These are phyloP conservation scores for Rhabditoides inermis DNA, from an alignment of 2,888 invertebrate genomes.

Conservation along the genomic window DNA sequence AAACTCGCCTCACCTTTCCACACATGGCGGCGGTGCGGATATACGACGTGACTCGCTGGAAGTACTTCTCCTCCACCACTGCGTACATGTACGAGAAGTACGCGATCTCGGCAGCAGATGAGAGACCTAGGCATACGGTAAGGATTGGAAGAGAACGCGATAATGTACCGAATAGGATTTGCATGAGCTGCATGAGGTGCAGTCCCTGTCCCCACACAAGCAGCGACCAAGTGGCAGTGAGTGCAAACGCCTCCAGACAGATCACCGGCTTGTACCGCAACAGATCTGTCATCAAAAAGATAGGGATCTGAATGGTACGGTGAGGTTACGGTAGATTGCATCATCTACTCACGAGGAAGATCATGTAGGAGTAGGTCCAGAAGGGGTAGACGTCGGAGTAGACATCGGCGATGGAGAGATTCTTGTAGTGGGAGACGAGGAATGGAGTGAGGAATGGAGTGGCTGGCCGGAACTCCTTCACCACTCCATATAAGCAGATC, in stretches of 20 bases:
- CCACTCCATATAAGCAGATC: constrained; percentile 52
- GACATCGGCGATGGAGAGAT: constrained; percentile 55
- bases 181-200: constrained; percentile 63
- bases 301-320: constrained; percentile 34
- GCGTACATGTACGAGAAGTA: constrained; percentile 89
- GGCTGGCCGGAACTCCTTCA: constrained; percentile 53
- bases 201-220: constrained; percentile 69
- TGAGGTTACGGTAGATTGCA: neutral
- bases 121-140: constrained; percentile 61
- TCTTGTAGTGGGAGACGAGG: constrained; percentile 49
- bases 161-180: constrained; percentile 31
- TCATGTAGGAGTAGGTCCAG: constrained; percentile 75
- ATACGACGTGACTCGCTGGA: no score
- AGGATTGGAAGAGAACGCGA: neutral
- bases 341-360: constrained; percentile 30
- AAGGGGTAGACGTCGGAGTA: constrained; percentile 75
- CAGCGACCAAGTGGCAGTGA: constrained; percentile 68
- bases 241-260: constrained; percentile 69
- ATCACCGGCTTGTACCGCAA: constrained; percentile 78
- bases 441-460: constrained; percentile 54
- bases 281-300: constrained; percentile 56
- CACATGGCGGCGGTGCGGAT: no score
- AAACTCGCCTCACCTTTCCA: no score
- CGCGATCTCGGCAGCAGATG: constrained; percentile 80
- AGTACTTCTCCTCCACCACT: constrained; percentile 70